Evolutionary conservation across 2,113 vertebrate genomes (phyloP).

Genomic region (Sterrhoptilus dennistouni): DNA sequence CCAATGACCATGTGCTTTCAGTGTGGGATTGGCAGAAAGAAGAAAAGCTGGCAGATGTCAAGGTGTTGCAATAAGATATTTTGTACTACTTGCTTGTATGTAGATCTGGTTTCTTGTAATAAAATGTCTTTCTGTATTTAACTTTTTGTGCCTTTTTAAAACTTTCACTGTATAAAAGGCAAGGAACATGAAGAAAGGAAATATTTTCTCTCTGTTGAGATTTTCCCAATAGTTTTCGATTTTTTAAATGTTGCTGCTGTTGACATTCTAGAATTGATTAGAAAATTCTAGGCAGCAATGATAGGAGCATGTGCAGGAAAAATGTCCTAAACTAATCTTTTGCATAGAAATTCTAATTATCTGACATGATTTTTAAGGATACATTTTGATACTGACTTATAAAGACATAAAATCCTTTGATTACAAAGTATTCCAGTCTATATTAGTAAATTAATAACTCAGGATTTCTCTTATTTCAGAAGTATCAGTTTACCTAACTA

Average conservation of each 20-base stretch:
- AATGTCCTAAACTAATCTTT: background rate
- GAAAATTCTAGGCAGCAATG: background rate
- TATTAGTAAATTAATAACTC: background rate
- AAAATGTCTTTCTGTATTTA: background rate
- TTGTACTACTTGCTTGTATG: slow-evolving; percentile 31
- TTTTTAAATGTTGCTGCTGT: background rate
- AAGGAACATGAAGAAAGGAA: background rate
- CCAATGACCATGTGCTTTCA: slow-evolving; percentile 94
- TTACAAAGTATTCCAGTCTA: background rate
- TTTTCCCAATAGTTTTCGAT: background rate
- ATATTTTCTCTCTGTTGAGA: background rate
- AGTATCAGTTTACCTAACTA: background rate
- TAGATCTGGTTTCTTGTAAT: background rate
- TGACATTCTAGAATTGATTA: background rate
- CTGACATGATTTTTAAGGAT: background rate
- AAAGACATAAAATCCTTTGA: background rate
- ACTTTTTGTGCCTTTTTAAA: background rate
- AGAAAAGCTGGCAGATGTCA: slow-evolving; percentile 91
- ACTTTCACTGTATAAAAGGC: background rate
- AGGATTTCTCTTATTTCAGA: background rate
- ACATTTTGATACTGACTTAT: background rate
- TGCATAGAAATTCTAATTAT: background rate
- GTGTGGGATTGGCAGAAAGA: slow-evolving; percentile 99
- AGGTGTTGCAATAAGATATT: slow-evolving; percentile 78
- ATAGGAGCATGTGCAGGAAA: background rate